phyloP scores from a whole-genome alignment of 2,797 vertebrate species.

The Pipistrellus nathusii region DNA sequence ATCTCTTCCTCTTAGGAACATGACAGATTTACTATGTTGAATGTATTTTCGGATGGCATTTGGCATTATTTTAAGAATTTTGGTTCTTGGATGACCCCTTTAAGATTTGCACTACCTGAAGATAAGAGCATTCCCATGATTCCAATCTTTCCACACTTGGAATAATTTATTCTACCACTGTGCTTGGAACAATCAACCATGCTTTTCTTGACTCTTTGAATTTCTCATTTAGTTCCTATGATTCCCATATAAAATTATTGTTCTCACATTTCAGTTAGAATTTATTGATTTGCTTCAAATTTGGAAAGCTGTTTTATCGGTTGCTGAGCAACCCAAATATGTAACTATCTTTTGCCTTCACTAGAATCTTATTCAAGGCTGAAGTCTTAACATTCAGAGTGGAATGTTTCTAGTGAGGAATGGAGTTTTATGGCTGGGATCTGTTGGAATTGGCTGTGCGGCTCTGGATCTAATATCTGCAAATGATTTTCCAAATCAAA shows the following conservation, averaged over 20 bases:
- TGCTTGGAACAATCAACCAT: neutral
- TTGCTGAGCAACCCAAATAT: slow-evolving; percentile 61
- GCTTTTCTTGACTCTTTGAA: slow-evolving; percentile 20
- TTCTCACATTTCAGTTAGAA: slow-evolving; percentile 51
- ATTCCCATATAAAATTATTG: slow-evolving; percentile 47
- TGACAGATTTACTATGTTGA: neutral
- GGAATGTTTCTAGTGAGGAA: slow-evolving; percentile 27
- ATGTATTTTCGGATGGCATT: slow-evolving; percentile 18
- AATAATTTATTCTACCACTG: slow-evolving; percentile 5
- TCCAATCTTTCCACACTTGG: neutral
- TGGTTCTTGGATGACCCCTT: neutral
- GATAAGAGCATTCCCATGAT: neutral
- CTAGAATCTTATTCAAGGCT: slow-evolving; percentile 35
- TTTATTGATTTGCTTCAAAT: slow-evolving; percentile 28
- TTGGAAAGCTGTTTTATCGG: slow-evolving; percentile 36
- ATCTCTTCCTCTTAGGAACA: neutral
- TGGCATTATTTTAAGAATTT: slow-evolving; percentile 54
- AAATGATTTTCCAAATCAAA: slow-evolving; percentile 40
- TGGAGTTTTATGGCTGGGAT: neutral
- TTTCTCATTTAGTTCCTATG: slow-evolving; percentile 38
- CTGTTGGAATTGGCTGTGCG: neutral
- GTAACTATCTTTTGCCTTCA: slow-evolving; percentile 57
- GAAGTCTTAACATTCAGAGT: slow-evolving; percentile 10
- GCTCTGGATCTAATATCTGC: slow-evolving; percentile 41
- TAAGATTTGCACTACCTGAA: neutral